A percentile compares a stretch with the other conserved stretches of the same genome.
phyloP scores from a whole-genome alignment of 2,113 vertebrate genomes.

The Carollia perspicillata region DNA sequence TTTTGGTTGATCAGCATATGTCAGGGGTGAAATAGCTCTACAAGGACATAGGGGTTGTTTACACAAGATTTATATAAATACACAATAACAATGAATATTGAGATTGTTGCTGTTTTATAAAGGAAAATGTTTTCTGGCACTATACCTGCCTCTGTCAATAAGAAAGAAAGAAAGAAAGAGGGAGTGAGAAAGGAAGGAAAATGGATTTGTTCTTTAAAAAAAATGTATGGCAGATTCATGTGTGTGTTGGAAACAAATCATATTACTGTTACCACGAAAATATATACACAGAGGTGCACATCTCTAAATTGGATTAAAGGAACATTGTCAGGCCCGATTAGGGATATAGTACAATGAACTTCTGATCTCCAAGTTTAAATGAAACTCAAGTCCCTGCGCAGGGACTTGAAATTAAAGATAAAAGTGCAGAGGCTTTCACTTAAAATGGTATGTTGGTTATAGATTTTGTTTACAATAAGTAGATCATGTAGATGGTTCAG shows the following conservation, averaged over 20 bases:
- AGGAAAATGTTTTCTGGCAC: constrained; percentile 26
- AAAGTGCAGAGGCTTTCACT: constrained; percentile 32
- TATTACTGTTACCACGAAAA: neutral
- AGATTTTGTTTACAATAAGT: constrained; percentile 48
- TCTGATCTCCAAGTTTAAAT: neutral
- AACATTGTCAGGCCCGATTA: neutral
- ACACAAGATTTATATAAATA: neutral
- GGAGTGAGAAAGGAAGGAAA: neutral
- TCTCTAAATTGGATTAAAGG: neutral
- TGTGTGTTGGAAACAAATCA: constrained; percentile 5
- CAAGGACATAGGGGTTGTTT: neutral
- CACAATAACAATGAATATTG: neutral
- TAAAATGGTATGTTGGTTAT: constrained; percentile 14
- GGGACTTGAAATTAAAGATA: constrained; percentile 12
- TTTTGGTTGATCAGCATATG: neutral
- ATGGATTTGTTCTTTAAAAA: neutral
- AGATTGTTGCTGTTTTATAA: neutral
- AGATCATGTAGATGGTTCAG: constrained; percentile 19
- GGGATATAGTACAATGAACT: constrained; percentile 1
- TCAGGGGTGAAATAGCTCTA: neutral
- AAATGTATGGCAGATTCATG: neutral
- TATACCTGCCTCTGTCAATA: neutral
- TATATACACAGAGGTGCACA: neutral
- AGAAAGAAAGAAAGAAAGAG: neutral
- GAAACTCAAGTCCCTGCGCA: neutral